Conservation (phyloP, 2,888 invertebrate species). For the Ctenicera cuprea region DNA sequence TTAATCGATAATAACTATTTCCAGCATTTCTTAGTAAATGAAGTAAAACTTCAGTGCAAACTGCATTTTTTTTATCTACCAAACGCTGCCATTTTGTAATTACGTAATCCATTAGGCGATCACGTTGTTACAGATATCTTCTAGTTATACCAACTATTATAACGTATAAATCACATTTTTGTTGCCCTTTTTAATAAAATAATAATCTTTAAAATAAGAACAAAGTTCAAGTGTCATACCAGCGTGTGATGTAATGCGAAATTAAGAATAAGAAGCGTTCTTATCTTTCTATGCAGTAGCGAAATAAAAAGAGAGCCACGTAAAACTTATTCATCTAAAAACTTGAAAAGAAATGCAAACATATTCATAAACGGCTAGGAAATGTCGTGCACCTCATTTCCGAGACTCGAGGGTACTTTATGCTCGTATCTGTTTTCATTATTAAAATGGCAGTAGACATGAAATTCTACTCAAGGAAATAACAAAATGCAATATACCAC, state of each 20-base stretch:
- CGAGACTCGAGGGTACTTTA: conserved; percentile 41
- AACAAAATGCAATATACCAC: conserved; percentile 36
- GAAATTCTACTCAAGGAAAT: conserved; percentile 43
- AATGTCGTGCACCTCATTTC: conserved; percentile 46
- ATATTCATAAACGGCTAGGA: conserved; percentile 40
- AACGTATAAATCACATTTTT: no score
- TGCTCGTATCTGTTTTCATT: conserved; percentile 44
- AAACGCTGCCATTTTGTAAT: not conserved
- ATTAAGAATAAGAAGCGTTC: no score
- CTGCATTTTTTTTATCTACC: not conserved
- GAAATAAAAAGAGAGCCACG: not conserved
- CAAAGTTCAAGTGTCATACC: no score
- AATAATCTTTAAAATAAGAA: no score
- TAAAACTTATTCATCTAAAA: conserved; percentile 25
- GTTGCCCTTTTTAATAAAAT: no score
- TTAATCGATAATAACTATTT: no score
- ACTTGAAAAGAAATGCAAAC: conserved; percentile 34
- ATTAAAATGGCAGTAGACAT: conserved; percentile 44
- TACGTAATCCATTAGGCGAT: not conserved
- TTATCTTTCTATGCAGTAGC: no score
- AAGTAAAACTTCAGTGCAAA: not conserved
- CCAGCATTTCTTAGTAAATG: no score
- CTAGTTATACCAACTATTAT: not conserved
- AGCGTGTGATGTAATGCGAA: no score
- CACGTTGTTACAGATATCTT: not conserved